These are phyloP conservation scores for western clawed frog (Xenopus tropicalis) DNA, from an alignment of 2,113 vertebrate genomes.

Conservation along the genomic window UCB_Xtro_10.0 CM004444.2:23727501-23728000, in stretches of 20 bases:
- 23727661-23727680: slow-evolving; percentile 43
- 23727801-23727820: slow-evolving; percentile 14
- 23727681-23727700: slow-evolving; percentile 20
- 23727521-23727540: slow-evolving; percentile 60
- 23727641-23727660: slow-evolving; percentile 39
- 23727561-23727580: slow-evolving; percentile 60
- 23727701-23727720: slow-evolving; percentile 21
- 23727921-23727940: slow-evolving; percentile 5
- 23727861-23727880: slow-evolving; percentile 5
- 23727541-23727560: slow-evolving; percentile 62
- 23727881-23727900: slow-evolving; percentile 5
- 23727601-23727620: slow-evolving; percentile 46
- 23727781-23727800: slow-evolving; percentile 42
- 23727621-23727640: slow-evolving; percentile 29
- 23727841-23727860: slow-evolving; percentile 28
- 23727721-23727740: slow-evolving; percentile 23
- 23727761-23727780: slow-evolving; percentile 12
- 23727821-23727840: slow-evolving; percentile 27
- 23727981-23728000: too few relatives aligned
- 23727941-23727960: too few relatives aligned
- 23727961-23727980: too few relatives aligned
- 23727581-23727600: slow-evolving; percentile 50
- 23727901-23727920: slow-evolving; percentile 14
- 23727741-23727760: background rate
- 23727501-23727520: slow-evolving; percentile 61